These are phyloP conservation scores for Tangara arthus DNA, from an alignment of 2,797 vertebrate species.

Conservation along the genomic window DNA sequence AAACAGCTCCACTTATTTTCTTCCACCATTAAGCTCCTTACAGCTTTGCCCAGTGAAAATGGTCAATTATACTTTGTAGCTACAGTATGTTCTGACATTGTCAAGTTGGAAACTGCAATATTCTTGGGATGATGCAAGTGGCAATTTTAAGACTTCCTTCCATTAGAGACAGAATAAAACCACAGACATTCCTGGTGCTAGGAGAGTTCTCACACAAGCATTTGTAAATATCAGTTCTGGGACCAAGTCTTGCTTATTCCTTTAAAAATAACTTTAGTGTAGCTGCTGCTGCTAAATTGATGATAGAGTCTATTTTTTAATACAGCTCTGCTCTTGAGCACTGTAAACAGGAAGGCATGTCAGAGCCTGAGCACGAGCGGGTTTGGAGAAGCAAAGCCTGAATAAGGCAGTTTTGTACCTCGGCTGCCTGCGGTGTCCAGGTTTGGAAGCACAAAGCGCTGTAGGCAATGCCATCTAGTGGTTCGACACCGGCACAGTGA, in stretches of 20 bases:
- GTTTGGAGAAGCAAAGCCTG: background rate
- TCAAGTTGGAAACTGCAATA: background rate
- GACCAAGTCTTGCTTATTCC: background rate
- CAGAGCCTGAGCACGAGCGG: background rate
- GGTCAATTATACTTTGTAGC: background rate
- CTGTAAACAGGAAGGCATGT: background rate
- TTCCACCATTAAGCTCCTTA: background rate
- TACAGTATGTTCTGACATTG: background rate
- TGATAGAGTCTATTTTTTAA: background rate
- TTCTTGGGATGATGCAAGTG: background rate
- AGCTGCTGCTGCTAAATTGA: background rate
- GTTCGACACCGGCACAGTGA: background rate
- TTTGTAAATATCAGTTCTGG: background rate
- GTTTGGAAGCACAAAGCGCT: background rate
- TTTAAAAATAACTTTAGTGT: background rate
- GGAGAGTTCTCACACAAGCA: background rate
- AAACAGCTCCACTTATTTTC: background rate
- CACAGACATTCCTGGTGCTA: background rate
- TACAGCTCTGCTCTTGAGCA: background rate
- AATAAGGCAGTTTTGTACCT: background rate
- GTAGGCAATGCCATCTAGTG: slow-evolving; percentile 69
- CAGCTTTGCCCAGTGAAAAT: background rate
- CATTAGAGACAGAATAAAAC: background rate
- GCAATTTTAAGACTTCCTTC: background rate
- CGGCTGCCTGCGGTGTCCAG: rapidly evolving